A percentile compares a stretch with the other conserved stretches of the same genome.
Conservation (phyloP, 2,888 invertebrate genomes). For the Sinhomidia bicolor region DNA sequence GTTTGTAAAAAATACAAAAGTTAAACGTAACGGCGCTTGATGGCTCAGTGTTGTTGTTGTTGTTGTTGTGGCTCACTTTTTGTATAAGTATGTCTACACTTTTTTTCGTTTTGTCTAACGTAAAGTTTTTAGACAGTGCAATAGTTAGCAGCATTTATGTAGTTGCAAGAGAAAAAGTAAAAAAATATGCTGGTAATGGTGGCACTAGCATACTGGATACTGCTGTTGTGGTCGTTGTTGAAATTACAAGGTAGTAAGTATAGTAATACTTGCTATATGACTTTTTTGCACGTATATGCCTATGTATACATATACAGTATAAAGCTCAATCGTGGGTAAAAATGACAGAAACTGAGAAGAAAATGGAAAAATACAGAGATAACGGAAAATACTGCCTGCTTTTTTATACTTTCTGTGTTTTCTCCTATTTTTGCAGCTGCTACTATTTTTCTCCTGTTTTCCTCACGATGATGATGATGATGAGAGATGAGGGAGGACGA, state of each 20-base stretch:
- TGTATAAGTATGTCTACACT: too few species aligned
- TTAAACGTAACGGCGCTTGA: neutral
- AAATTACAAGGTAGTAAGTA: neutral
- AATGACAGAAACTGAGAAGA: constrained; percentile 57
- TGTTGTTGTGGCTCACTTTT: too few species aligned
- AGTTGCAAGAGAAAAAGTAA: neutral
- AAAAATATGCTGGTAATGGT: neutral
- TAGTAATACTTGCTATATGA: too few species aligned
- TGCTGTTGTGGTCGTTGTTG: too few species aligned
- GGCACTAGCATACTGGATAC: too few species aligned
- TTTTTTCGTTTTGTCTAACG: too few species aligned
- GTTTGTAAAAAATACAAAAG: constrained; percentile 22
- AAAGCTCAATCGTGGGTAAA: constrained; percentile 67
- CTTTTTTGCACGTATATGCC: too few species aligned
- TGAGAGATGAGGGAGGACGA: constrained; percentile 10
- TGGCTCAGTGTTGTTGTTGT: too few species aligned
- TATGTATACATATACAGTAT: neutral
- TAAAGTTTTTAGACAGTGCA: too few species aligned
- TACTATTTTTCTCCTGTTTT: constrained; percentile 2
- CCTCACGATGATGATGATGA: constrained; percentile 1
- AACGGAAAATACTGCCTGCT: constrained; percentile 1
- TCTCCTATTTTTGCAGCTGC: constrained; percentile 44
- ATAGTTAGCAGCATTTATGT: neutral
- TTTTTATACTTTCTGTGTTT: constrained; percentile 34
- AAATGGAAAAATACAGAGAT: constrained; percentile 32